These are phyloP conservation scores for Sarcophaga rosellei DNA, from an alignment of 2,888 invertebrate genomes.

Conservation along the genomic window DNA sequence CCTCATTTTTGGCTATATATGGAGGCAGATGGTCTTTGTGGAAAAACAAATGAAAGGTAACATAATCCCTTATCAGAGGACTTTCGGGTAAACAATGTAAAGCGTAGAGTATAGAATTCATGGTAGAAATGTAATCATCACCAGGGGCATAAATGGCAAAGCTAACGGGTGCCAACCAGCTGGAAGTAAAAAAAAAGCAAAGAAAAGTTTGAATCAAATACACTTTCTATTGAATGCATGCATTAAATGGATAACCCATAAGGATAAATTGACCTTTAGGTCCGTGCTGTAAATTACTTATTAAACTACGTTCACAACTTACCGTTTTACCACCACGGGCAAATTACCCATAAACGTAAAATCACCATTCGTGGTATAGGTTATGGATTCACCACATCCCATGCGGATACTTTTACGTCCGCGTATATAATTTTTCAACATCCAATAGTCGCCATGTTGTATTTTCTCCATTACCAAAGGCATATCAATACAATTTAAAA, in stretches of 20 bases:
- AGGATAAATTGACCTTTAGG: background rate
- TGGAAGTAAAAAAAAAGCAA: conserved; percentile 52
- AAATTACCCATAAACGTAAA: conserved; percentile 86
- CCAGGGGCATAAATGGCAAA: conserved; percentile 86
- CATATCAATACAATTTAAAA: conserved; percentile 73
- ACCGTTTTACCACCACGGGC: conserved; percentile 82
- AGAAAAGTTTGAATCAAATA: conserved; percentile 41
- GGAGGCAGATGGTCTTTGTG: conserved; percentile 83
- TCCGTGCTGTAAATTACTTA: background rate
- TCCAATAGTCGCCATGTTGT: conserved; percentile 82
- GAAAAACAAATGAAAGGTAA: conserved; percentile 86
- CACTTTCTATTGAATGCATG: background rate
- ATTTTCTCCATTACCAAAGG: conserved; percentile 70
- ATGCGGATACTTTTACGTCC: conserved; percentile 80
- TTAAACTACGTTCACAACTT: no score
- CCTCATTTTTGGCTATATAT: conserved; percentile 73
- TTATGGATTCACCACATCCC: conserved; percentile 84
- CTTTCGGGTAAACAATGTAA: conserved; percentile 82
- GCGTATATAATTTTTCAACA: conserved; percentile 84
- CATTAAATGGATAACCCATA: background rate
- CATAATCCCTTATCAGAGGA: conserved; percentile 83
- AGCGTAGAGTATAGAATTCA: conserved; percentile 84
- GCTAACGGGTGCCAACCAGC: conserved; percentile 86
- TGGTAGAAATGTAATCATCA: conserved; percentile 83
- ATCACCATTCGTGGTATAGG: conserved; percentile 87